phyloP scores from a whole-genome alignment of 2,113 vertebrate genomes.

The Alces alces region DNA sequence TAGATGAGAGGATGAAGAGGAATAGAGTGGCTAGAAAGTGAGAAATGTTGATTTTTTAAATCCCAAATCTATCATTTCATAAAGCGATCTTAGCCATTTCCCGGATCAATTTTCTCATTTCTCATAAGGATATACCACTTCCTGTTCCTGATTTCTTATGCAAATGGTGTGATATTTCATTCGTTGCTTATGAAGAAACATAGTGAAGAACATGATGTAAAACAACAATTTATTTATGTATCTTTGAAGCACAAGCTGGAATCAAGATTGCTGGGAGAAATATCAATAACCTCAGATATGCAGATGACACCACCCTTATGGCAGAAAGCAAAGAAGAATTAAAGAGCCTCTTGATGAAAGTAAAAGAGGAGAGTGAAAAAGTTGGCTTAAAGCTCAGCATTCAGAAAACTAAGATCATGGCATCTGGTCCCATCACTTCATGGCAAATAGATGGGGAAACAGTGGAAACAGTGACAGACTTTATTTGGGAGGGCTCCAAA shows the following conservation, averaged over 20 bases:
- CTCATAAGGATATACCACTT: not conserved
- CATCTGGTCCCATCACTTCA: not conserved
- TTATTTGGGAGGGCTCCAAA: accelerated
- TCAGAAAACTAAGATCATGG: not conserved
- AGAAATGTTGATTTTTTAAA: not conserved
- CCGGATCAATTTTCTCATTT: not conserved
- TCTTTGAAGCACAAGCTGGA: not conserved
- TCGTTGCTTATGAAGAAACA: not conserved
- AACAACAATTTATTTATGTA: not conserved
- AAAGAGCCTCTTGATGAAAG: not conserved
- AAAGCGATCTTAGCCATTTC: not conserved
- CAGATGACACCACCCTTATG: not conserved
- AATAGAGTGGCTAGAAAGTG: not conserved
- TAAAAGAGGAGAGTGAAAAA: not conserved
- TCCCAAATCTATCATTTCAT: not conserved
- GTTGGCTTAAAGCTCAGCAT: not conserved
- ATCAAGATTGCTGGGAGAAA: not conserved
- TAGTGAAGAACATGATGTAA: not conserved
- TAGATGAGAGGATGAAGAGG: not conserved
- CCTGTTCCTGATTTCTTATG: not conserved
- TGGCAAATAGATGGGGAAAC: not conserved
- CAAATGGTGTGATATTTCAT: not conserved
- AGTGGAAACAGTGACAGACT: not conserved
- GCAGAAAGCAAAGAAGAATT: not conserved
- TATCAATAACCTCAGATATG: not conserved